Percentiles rank a stretch among this genome's conserved stretches.
Evolutionary conservation across 1,140 invertebrate species (phyloP).

Genomic region (Sycophila sp.): DNA sequence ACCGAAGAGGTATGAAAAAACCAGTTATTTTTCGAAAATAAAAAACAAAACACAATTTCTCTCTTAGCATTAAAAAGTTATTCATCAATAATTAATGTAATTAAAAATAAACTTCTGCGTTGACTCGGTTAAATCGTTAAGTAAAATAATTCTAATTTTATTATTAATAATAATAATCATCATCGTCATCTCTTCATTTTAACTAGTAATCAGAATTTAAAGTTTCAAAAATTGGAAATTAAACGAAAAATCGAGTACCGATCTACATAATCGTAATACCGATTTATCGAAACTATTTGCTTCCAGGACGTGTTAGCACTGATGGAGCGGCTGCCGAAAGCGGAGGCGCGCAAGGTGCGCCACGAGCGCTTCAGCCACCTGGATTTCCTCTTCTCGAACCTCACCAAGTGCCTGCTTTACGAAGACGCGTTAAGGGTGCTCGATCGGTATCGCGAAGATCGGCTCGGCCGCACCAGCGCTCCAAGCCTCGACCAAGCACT

Average conservation of each 20-base stretch:
- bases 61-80: no score
- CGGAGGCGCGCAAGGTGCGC: slow-evolving; percentile 63
- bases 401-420: slow-evolving; percentile 71
- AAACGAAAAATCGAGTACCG: no score
- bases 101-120: not conserved
- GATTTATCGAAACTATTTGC: slow-evolving; percentile 15
- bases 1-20: slow-evolving; percentile 49
- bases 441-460: not conserved
- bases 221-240: no score
- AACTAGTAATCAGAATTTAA: no score
- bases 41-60: no score
- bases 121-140: not conserved
- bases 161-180: no score
- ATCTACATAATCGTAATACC: no score
- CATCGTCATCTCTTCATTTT: no score
- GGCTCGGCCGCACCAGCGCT: not conserved
- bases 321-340: slow-evolving; percentile 62
- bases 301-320: slow-evolving; percentile 72
- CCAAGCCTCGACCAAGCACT: not conserved
- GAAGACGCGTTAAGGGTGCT: slow-evolving; percentile 49
- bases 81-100: no score
- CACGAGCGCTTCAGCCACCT: slow-evolving; percentile 74
- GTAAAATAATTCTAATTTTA: not conserved
- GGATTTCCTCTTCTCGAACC: slow-evolving; percentile 76
- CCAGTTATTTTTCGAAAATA: no score